Percentiles rank a stretch among this genome's conserved stretches.
These are phyloP conservation scores for Solen grandis DNA, from an alignment of 1,140 invertebrate species.

Conservation along the genomic window DNA sequence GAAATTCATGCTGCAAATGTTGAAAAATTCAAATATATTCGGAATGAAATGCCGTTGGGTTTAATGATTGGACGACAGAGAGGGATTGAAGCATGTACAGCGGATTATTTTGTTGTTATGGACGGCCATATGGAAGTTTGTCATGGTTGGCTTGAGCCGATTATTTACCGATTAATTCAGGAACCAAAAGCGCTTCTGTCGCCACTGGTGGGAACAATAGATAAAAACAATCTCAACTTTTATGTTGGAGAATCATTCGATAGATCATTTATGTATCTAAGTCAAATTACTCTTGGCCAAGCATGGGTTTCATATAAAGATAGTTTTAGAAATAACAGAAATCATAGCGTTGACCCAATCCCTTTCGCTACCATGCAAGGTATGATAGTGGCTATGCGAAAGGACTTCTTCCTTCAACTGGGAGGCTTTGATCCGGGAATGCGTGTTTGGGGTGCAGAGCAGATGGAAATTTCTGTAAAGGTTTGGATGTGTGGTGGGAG, in stretches of 20 bases:
- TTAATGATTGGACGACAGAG: too few species aligned
- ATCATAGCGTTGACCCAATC: constrained; percentile 37
- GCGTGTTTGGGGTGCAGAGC: constrained; percentile 39
- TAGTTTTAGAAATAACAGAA: neutral
- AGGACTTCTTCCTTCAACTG: constrained; percentile 87
- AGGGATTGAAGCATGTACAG: too few species aligned
- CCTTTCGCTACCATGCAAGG: constrained; percentile 25
- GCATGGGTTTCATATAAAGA: constrained; percentile 6
- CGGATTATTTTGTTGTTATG: too few species aligned
- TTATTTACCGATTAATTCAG: constrained; percentile 29
- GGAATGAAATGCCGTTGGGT: constrained; percentile 1
- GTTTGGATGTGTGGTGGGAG: too few species aligned
- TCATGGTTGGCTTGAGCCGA: constrained; percentile 31
- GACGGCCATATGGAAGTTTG: constrained; percentile 45
- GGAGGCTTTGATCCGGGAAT: constrained; percentile 84
- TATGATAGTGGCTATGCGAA: constrained; percentile 47
- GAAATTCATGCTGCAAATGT: constrained; percentile 18
- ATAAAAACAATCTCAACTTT: constrained; percentile 23
- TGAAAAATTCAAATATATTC: constrained; percentile 14
- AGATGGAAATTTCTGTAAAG: constrained; percentile 46
- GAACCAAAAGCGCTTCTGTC: constrained; percentile 32
- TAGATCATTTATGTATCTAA: neutral
- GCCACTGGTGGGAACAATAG: constrained; percentile 21
- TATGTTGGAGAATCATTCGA: constrained; percentile 5
- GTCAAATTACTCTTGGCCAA: too few species aligned